Evolutionary conservation across 2,888 invertebrate genomes (phyloP), one percentile per base, ranked within the genome.

Genomic region (Syrista parreyssii): DNA sequence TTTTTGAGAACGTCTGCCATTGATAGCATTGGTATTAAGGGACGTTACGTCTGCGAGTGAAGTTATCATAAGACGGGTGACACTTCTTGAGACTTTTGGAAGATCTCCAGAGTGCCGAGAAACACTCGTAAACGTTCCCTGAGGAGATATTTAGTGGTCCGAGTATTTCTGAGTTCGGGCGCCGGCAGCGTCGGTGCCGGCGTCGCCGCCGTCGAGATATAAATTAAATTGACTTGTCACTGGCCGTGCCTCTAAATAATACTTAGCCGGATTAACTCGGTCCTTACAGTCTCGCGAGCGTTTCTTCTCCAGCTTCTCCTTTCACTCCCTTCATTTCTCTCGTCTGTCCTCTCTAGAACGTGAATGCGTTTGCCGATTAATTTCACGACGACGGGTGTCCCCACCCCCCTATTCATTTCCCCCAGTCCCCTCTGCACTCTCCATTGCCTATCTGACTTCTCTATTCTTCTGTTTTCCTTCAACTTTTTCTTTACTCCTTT

Each of bases 181-280:
- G 69, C 76, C 74, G 75, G 77, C 40, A 68, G 77, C 36, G 73
- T 68, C 74, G 76, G 75, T 77, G 77, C 77, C 75, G 75, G 68
- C 79, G 55, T 68, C 81, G 79, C 75, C 82, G 74, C 79, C 80
- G 78, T 78, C 78, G 78, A 79, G 79, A 82, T 82, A 88, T 87
- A 88, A 88, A 88, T 88, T 86, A 88, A 86, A 87, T 88, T 84
- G 86, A 85, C 86, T 86, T 86, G 87, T 87, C 87, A 84, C 81
- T 82, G 83, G 81, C 80, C 82, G 86, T 15, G 36, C 79, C 85
- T 81, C 84, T 86, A 87, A 89, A 88, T 89, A 88, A 86, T 86
- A 85, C 87, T 86, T 86, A 86, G 83, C 79, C 83, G 85, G 85
- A 86, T 88, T 87, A 88, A 84, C 85, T 79, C 79, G 82, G 79